These are phyloP conservation scores for Ibycter americanus DNA, from an alignment of 2,797 vertebrate genomes.

Conservation along the genomic window DNA sequence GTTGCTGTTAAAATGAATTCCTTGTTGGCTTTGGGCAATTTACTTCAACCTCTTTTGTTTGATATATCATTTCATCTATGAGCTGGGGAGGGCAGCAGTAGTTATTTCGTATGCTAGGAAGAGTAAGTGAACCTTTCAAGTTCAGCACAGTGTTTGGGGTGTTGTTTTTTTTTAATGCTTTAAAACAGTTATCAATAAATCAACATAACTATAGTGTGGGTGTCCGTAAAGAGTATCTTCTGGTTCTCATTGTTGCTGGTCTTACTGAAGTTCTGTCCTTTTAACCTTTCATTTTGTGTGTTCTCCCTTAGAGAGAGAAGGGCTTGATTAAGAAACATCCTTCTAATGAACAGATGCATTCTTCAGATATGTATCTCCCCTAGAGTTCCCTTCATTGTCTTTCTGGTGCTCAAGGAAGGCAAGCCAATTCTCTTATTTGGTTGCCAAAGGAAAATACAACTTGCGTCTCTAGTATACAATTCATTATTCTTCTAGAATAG, in stretches of 20 bases:
- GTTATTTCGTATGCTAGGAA: background rate
- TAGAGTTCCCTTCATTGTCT: background rate
- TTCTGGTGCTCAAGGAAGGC: background rate
- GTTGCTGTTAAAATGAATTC: background rate
- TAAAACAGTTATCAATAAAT: background rate
- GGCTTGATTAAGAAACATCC: background rate
- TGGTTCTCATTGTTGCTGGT: background rate
- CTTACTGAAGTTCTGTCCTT: background rate
- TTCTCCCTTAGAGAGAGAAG: background rate
- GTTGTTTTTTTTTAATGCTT: background rate
- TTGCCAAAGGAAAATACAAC: background rate
- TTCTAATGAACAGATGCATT: background rate
- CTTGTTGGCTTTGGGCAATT: background rate
- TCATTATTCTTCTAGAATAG: background rate
- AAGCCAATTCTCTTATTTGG: background rate
- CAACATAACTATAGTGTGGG: background rate
- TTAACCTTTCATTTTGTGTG: background rate
- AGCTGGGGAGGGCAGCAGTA: background rate
- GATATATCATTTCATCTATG: background rate
- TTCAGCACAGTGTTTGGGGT: background rate
- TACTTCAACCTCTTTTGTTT: background rate
- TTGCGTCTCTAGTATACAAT: background rate
- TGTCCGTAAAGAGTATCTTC: background rate
- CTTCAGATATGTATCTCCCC: background rate
- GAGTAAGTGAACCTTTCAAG: background rate